phyloP scores from a whole-genome alignment of 2,113 vertebrate species.

The Chloebia gouldiae region DNA sequence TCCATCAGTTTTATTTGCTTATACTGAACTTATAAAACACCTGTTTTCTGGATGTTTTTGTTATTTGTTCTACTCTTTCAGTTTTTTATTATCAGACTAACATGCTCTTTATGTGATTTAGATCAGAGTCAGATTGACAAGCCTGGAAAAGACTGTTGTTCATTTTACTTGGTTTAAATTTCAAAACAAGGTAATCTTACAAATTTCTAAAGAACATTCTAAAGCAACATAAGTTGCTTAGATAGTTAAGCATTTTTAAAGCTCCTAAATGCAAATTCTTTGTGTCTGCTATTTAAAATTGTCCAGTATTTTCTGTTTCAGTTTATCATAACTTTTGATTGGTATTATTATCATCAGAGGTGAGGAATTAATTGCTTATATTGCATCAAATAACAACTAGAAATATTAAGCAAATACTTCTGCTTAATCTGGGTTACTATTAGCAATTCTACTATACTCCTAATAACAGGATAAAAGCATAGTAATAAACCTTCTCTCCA shows the following conservation, averaged over 20 bases:
- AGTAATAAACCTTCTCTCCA: background rate
- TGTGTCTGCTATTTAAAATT: background rate
- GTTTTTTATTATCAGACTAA: background rate
- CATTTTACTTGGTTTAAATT: background rate
- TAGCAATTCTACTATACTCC: background rate
- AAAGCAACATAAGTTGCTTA: background rate
- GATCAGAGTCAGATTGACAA: background rate
- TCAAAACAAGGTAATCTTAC: background rate
- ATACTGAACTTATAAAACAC: background rate
- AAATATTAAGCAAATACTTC: background rate
- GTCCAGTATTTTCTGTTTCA: background rate
- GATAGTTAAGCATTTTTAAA: background rate
- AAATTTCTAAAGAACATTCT: background rate
- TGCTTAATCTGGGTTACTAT: background rate
- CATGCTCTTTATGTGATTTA: background rate
- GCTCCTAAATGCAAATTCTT: background rate
- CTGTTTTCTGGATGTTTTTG: background rate
- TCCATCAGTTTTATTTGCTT: background rate
- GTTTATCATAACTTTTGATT: background rate
- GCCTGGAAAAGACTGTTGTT: background rate
- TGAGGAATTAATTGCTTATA: background rate
- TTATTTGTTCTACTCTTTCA: background rate
- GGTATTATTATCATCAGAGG: background rate
- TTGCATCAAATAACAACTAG: background rate
- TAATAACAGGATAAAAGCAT: background rate